phyloP scores from a whole-genome alignment of 2,888 invertebrate species.

The Hemicrepidius hirtus region DNA sequence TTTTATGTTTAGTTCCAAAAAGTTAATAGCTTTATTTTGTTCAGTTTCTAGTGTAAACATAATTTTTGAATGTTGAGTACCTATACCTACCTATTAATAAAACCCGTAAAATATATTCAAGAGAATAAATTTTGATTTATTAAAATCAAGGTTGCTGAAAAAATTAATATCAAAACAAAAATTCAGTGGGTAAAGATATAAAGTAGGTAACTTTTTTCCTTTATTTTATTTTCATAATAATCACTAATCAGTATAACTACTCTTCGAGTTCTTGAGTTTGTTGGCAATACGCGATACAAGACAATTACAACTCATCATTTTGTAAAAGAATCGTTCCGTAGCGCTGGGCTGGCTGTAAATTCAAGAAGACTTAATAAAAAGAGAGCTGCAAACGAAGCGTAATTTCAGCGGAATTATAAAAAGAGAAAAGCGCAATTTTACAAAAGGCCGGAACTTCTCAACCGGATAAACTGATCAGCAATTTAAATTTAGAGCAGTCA shows the following conservation, averaged over 20 bases:
- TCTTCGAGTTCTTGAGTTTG: not conserved
- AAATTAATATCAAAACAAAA: too few relatives aligned
- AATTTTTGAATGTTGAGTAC: too few relatives aligned
- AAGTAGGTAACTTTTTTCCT: too few relatives aligned
- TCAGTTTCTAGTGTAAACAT: too few relatives aligned
- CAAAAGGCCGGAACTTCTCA: constrained; percentile 69
- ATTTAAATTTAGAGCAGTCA: constrained; percentile 70
- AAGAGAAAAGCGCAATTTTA: constrained; percentile 61
- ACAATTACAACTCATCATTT: not conserved
- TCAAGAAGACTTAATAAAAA: constrained; percentile 20
- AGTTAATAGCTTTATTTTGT: too few relatives aligned
- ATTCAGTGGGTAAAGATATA: too few relatives aligned
- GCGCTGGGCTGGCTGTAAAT: not conserved
- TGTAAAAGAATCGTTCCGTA: constrained; percentile 8
- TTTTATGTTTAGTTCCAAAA: too few relatives aligned
- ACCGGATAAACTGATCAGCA: constrained; percentile 72
- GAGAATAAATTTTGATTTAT: too few relatives aligned
- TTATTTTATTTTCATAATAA: too few relatives aligned
- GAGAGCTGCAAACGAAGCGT: constrained; percentile 62
- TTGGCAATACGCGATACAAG: not conserved
- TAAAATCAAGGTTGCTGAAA: too few relatives aligned
- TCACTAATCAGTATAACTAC: not conserved
- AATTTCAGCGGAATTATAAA: constrained; percentile 65
- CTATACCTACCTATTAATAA: too few relatives aligned
- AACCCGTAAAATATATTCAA: too few relatives aligned